These are phyloP conservation scores for Amiota minor DNA, from an alignment of 2,888 invertebrate genomes.

Conservation along the genomic window DNA sequence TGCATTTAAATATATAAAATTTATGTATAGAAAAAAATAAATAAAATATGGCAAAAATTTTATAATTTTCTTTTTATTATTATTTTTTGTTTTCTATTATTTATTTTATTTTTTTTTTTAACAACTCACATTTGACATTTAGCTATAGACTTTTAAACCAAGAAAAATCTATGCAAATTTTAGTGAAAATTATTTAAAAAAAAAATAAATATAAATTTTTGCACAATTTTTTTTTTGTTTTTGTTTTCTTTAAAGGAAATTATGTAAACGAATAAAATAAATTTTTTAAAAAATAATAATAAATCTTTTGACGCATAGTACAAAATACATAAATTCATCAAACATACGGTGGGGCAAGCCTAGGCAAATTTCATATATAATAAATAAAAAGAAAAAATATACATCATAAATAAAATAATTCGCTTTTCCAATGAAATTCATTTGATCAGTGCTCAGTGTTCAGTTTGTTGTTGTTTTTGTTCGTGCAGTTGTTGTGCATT, in stretches of 20 bases:
- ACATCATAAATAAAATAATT: constrained; percentile 36
- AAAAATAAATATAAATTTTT: constrained; percentile 46
- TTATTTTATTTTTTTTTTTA: constrained; percentile 30
- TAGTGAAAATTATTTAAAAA: constrained; percentile 49
- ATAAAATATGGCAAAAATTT: constrained; percentile 52
- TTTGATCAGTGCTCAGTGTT: constrained; percentile 28
- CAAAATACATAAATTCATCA: constrained; percentile 34
- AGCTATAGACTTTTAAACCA: constrained; percentile 68
- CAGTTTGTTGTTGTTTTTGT: constrained; percentile 38
- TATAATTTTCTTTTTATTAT: constrained; percentile 15
- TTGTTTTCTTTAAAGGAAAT: constrained; percentile 20
- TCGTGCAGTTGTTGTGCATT: constrained; percentile 34
- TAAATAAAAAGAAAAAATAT: constrained; percentile 29
- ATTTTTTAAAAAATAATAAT: neutral
- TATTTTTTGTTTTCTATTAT: constrained; percentile 41
- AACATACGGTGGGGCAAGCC: constrained; percentile 68
- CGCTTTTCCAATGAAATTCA: constrained; percentile 43
- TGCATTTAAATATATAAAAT: constrained; percentile 53
- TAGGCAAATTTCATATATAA: constrained; percentile 56
- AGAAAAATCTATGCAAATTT: constrained; percentile 71
- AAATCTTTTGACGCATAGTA: constrained; percentile 20
- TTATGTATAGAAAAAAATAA: constrained; percentile 41
- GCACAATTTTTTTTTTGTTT: constrained; percentile 42
- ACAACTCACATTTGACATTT: constrained; percentile 63
- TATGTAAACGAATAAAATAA: constrained; percentile 22